Evolutionary conservation across 2,888 invertebrate species (phyloP), one percentile per base, ranked within the genome.

Genomic region (Drosophila merina): DNA sequence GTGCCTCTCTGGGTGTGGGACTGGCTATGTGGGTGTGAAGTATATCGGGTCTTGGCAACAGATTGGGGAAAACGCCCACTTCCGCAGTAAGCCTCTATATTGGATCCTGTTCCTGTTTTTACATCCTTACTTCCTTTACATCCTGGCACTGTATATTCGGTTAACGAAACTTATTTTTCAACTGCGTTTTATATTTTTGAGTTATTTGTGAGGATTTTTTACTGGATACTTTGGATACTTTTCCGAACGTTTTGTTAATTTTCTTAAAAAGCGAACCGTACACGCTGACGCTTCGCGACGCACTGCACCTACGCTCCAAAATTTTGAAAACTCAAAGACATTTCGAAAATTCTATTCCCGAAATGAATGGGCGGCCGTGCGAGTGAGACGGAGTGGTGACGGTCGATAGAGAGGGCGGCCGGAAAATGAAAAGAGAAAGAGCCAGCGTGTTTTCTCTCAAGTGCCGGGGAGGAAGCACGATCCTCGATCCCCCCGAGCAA

Each of bases 261-360:
- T 55, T 12, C 20, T 47, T 44, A 40, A 49, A 48, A 69, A 58
- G 49, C 76, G 66, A 84, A 56, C 64, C 72, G 88, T 68, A 74
- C 86, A 83, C 74, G 81, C 64, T 83, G 80, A 84, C 90, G 91
- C 90, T 88, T 74, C 89, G 89, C 90, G 90, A 90, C 89, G 87
- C 88, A 91, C 91, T 91, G 91, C 91, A 91, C 90, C 91, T 91
- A 91, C 91, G 91, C 91, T 91, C 91, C 89, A 90, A 88, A 89
- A 88, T 89, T 89, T 84, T 57, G 71, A 88, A 86, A 86, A 75
- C 86, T 78, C 83, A 78, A 74, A 83, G 84, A 82, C 87, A 76
- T 76, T 86, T 78, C 64, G 77, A 81, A 80, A 80, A 84, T 79
- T 80, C 79, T 80, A 74, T 81, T 81, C 81, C 71, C 57, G 57